Evolutionary conservation across 1,140 invertebrate species (phyloP).

Genomic region (Campodea augens): DNA sequence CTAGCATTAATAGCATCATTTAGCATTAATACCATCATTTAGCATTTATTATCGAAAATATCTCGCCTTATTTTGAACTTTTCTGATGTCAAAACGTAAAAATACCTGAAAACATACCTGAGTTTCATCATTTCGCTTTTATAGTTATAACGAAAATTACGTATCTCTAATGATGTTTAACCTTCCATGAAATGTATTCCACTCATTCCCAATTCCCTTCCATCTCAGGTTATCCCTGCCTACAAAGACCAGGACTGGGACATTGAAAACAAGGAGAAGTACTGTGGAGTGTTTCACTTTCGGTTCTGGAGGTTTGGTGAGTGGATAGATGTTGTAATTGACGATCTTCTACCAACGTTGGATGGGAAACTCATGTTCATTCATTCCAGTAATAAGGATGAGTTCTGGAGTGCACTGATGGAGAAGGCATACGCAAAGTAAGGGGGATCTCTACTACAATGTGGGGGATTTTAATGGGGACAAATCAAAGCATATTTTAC

Average conservation of each 20-base stretch:
- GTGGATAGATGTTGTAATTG: slow-evolving; percentile 51
- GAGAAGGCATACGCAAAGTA: slow-evolving; percentile 62
- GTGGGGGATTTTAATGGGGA: background rate
- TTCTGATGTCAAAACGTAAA: too few relatives aligned
- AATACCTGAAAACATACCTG: too few relatives aligned
- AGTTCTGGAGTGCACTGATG: slow-evolving; percentile 49
- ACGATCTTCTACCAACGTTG: slow-evolving; percentile 35
- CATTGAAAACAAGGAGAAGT: slow-evolving; percentile 15
- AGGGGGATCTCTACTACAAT: background rate
- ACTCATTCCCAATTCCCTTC: too few relatives aligned
- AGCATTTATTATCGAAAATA: too few relatives aligned
- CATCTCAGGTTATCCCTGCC: slow-evolving; percentile 13
- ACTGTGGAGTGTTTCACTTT: slow-evolving; percentile 31
- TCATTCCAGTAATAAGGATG: slow-evolving; percentile 36
- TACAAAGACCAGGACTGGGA: slow-evolving; percentile 17
- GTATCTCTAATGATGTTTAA: too few relatives aligned
- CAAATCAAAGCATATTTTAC: background rate
- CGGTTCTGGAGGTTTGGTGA: slow-evolving; percentile 30
- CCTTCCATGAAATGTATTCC: too few relatives aligned
- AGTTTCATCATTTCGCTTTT: too few relatives aligned
- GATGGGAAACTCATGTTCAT: slow-evolving; percentile 37
- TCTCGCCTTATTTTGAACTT: too few relatives aligned
- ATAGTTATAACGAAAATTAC: too few relatives aligned
- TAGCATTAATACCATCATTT: too few relatives aligned
- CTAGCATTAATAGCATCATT: too few relatives aligned